Evolutionary conservation across 1,140 invertebrate species (phyloP).

Genomic region (Anastatus disparis): DNA sequence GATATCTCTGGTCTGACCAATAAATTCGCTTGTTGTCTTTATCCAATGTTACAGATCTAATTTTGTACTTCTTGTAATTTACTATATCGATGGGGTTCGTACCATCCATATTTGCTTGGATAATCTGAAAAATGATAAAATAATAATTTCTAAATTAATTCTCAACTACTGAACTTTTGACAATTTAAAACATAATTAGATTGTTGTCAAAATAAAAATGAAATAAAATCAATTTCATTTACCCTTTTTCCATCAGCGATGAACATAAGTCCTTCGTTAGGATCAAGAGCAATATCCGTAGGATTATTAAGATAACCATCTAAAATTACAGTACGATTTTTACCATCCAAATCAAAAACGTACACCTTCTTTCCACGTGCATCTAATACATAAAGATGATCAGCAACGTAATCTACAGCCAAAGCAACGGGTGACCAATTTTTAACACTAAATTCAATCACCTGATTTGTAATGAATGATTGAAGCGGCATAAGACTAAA

Average conservation of each 20-base stretch:
- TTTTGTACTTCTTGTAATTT: not conserved
- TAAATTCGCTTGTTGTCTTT: not conserved
- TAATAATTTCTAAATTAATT: not conserved
- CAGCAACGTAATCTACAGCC: slow-evolving; percentile 2
- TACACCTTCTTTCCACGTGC: not conserved
- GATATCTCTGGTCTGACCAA: slow-evolving; percentile 13
- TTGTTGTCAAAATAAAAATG: not conserved
- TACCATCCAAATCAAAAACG: slow-evolving; percentile 1
- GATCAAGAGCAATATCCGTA: slow-evolving; percentile 13
- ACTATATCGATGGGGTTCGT: not conserved
- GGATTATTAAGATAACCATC: not conserved
- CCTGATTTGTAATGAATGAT: not conserved
- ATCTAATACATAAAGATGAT: slow-evolving; percentile 13
- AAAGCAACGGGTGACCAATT: not conserved
- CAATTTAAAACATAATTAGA: not conserved
- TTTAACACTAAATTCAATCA: not conserved
- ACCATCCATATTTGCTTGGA: slow-evolving; percentile 17
- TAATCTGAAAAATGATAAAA: not conserved
- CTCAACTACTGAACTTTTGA: not conserved
- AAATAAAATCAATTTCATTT: too few relatives aligned
- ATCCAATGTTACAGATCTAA: slow-evolving; percentile 4
- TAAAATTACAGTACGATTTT: not conserved
- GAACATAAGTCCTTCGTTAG: slow-evolving; percentile 11
- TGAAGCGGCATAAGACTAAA: not conserved
- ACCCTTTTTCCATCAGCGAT: slow-evolving; percentile 28